phyloP scores from a whole-genome alignment of 92 coral and sea anemone genomes.

The Siderastrea siderea region DNA sequence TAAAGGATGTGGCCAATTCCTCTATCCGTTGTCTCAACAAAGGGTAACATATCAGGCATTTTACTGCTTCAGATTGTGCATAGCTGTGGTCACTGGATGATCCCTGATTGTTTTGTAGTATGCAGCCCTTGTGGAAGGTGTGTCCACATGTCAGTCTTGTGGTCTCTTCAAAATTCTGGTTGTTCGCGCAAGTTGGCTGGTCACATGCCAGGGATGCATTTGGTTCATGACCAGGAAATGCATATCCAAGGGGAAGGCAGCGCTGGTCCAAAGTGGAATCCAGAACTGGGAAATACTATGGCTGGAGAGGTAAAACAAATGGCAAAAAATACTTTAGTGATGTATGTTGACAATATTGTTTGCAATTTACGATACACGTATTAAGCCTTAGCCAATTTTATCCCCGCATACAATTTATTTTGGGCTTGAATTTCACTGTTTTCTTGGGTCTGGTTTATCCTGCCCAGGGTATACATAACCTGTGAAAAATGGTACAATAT shows the following conservation, averaged over 20 bases:
- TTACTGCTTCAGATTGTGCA: not conserved
- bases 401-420: no score
- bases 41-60: constrained; percentile 3
- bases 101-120: not conserved
- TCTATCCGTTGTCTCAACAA: constrained; percentile 13
- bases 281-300: no score
- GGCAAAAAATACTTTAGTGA: no score
- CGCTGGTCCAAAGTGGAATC: not conserved
- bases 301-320: no score
- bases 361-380: no score
- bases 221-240: not conserved
- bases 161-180: not conserved
- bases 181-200: not conserved
- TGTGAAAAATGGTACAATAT: no score
- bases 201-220: constrained; percentile 7
- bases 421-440: no score
- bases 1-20: not conserved
- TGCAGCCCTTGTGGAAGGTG: constrained; percentile 5
- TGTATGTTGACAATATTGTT: no score
- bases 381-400: no score
- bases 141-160: not conserved
- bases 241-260: constrained; percentile 14
- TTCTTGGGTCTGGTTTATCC: no score
- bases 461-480: no score
- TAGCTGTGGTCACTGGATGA: constrained; percentile 13